Conservation (phyloP, 2,888 invertebrate species). For the Cataglyphis altisquamis region DNA sequence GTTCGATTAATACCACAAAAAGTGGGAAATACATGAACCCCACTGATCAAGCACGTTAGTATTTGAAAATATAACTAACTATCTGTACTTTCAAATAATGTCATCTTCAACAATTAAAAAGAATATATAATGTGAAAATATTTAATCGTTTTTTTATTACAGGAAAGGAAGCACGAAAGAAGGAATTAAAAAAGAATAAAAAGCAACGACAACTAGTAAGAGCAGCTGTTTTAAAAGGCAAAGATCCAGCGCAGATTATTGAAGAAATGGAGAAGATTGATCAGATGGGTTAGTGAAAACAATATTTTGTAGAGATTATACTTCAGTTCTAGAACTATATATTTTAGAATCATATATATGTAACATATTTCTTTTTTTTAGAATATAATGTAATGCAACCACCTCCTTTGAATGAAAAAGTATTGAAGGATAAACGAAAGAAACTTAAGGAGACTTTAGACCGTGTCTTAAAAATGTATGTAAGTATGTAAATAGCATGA, state of each 20-base stretch:
- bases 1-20: conserved; percentile 99
- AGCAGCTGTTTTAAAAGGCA: conserved; percentile 98
- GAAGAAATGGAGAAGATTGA: conserved; percentile 99
- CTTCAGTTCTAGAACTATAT: not conserved
- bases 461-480: conserved; percentile 97
- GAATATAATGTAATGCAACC: conserved; percentile 98
- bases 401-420: conserved; percentile 98
- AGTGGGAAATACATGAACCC: conserved; percentile 99
- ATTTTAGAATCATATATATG: not conserved
- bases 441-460: conserved; percentile 98
- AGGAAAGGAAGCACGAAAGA: conserved; percentile 99
- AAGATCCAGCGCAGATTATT: conserved; percentile 97
- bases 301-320: not conserved
- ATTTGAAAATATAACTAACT: conserved; percentile 73
- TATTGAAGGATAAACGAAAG: conserved; percentile 97
- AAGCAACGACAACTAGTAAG: conserved; percentile 98
- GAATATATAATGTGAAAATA: conserved; percentile 41
- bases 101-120: conserved; percentile 53
- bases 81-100: conserved; percentile 9
- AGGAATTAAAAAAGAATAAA: conserved; percentile 99
- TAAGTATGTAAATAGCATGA: conserved; percentile 88
- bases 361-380: conserved; percentile 46
- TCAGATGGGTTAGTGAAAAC: conserved; percentile 94
- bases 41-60: conserved; percentile 99
- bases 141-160: conserved; percentile 60